Evolutionary conservation across 1,140 invertebrate species (phyloP).

Genomic region (Cydia pomonella): DNA sequence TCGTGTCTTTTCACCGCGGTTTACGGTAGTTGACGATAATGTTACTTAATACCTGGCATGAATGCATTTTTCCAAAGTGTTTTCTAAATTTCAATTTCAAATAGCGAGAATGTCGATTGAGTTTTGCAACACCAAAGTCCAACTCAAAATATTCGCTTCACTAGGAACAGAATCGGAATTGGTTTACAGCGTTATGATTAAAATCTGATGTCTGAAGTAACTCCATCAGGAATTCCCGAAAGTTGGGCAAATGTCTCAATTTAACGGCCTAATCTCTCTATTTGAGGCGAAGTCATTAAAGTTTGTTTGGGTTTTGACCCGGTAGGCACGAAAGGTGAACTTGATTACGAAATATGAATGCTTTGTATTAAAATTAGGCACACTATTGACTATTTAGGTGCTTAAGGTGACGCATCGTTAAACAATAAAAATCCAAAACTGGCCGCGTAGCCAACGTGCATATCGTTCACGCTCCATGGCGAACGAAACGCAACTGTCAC

Average conservation of each 20-base stretch:
- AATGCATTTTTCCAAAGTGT: not conserved
- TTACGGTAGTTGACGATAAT: too few species aligned
- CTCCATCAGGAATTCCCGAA: conserved; percentile 22
- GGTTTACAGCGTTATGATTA: conserved; percentile 19
- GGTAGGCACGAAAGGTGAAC: not conserved
- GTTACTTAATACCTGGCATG: too few species aligned
- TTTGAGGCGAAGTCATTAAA: conserved; percentile 17
- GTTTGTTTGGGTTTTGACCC: conserved; percentile 19
- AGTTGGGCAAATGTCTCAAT: conserved; percentile 30
- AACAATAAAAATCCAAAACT: too few species aligned
- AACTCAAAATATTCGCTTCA: too few species aligned
- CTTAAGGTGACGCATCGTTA: too few species aligned
- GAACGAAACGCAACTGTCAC: too few species aligned
- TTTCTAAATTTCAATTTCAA: not conserved
- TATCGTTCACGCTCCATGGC: too few species aligned
- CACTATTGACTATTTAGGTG: too few species aligned
- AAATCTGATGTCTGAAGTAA: conserved; percentile 27
- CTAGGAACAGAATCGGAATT: conserved; percentile 3
- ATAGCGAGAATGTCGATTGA: not conserved
- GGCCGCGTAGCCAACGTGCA: too few species aligned
- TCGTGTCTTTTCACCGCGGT: too few species aligned
- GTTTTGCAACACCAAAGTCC: not conserved
- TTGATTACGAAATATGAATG: not conserved
- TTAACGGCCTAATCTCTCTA: conserved; percentile 28
- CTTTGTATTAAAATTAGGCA: too few species aligned